A percentile compares a stretch with the other conserved stretches of the same genome.
phyloP scores from a whole-genome alignment of 35 echinoderm and acorn worm genomes.

The Anneissia japonica region DNA sequence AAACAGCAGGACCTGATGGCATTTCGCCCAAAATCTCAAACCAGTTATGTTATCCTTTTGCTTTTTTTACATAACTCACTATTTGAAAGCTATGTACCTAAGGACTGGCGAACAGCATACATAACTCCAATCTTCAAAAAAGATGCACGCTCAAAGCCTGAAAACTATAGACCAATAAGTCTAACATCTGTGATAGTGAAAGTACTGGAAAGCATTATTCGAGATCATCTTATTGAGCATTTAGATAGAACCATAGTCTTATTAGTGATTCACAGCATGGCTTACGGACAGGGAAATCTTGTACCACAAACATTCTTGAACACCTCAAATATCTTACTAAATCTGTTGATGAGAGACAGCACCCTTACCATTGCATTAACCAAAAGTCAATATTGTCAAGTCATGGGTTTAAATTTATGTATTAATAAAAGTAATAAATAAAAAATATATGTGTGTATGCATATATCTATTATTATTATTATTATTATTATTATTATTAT shows the following conservation, averaged over 20 bases:
- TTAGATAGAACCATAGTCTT: background rate
- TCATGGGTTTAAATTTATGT: too few relatives aligned
- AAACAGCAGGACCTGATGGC: too few relatives aligned
- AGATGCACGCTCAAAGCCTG: background rate
- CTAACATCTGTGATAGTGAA: constrained; percentile 9
- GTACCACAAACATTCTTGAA: constrained; percentile 5
- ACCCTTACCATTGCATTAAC: constrained; percentile 8
- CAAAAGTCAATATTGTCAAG: too few relatives aligned
- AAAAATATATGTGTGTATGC: too few relatives aligned
- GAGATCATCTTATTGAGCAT: constrained; percentile 8
- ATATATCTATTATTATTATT: too few relatives aligned
- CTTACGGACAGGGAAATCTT: constrained; percentile 14
- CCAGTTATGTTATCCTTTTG: too few relatives aligned
- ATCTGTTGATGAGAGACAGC: too few relatives aligned
- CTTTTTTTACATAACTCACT: too few relatives aligned
- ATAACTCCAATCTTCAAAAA: constrained; percentile 10
- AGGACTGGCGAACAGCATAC: background rate
- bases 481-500: too few relatives aligned
- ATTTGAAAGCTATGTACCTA: too few relatives aligned
- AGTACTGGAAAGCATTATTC: constrained; percentile 15
- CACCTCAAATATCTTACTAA: background rate
- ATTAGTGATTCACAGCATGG: constrained; percentile 14
- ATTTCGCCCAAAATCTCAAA: too few relatives aligned
- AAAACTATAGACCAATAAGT: background rate
- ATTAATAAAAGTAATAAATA: too few relatives aligned